Conservation (phyloP, 2,797 vertebrate species). For the Remorina albescens region DNA sequence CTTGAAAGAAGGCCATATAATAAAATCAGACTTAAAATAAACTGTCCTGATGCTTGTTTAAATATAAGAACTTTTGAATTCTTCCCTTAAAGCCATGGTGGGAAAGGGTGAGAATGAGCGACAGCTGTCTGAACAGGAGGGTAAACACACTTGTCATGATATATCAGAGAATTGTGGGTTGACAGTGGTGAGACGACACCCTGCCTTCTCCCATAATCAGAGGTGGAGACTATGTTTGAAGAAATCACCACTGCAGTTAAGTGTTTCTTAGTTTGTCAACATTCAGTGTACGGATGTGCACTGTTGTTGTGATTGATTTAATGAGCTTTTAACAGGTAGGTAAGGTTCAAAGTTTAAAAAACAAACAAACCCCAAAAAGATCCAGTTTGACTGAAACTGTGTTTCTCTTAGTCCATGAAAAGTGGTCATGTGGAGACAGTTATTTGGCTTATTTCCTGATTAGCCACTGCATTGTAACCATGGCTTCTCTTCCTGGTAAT, state of each 20-base stretch:
- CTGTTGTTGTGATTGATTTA: slow-evolving; percentile 4
- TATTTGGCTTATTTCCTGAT: not conserved
- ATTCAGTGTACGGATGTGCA: not conserved
- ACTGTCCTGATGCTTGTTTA: slow-evolving; percentile 25
- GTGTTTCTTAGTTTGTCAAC: slow-evolving; percentile 1
- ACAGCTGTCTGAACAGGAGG: slow-evolving; percentile 46
- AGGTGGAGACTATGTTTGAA: slow-evolving; percentile 20
- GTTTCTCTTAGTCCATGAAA: not conserved
- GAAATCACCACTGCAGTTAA: slow-evolving; percentile 5
- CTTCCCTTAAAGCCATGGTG: slow-evolving; percentile 9
- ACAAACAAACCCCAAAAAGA: too few species aligned
- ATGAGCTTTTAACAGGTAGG: not conserved
- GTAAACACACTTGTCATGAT: slow-evolving; percentile 42
- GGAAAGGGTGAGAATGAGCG: slow-evolving; percentile 26
- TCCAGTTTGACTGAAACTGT: not conserved
- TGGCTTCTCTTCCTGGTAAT: not conserved
- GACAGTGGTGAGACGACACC: slow-evolving; percentile 21
- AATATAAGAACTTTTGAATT: slow-evolving; percentile 42
- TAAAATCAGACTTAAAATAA: slow-evolving; percentile 25
- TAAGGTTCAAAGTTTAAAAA: not conserved
- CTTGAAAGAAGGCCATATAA: slow-evolving; percentile 1
- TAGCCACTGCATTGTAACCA: too few species aligned
- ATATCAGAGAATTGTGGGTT: slow-evolving; percentile 36
- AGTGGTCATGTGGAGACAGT: not conserved
- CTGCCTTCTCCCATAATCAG: slow-evolving; percentile 11